These are phyloP conservation scores for Diplodus puntazzo DNA, from an alignment of 2,797 vertebrate species.

Conservation along the genomic window DNA sequence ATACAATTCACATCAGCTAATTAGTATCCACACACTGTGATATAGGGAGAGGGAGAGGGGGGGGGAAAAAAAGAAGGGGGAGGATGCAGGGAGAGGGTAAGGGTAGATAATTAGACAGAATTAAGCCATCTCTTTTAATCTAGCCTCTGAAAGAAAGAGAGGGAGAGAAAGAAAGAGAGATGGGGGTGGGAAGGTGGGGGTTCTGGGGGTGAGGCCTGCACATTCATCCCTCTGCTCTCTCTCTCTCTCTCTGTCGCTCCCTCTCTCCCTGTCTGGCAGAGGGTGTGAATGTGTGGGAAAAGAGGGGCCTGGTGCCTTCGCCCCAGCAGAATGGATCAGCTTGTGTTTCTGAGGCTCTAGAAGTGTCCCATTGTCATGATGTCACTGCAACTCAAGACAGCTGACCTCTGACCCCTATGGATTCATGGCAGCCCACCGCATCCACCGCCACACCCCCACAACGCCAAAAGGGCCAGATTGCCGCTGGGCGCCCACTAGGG, in stretches of 20 bases:
- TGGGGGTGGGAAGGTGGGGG: conserved; percentile 59
- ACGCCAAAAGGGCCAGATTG: conserved; percentile 87
- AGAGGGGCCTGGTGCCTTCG: conserved; percentile 93
- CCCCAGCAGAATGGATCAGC: conserved; percentile 92
- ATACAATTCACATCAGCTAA: conserved; percentile 83
- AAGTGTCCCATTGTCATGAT: conserved; percentile 99
- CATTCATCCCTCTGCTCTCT: conserved; percentile 80
- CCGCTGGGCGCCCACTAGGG: conserved; percentile 94
- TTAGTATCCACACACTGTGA: conserved; percentile 82
- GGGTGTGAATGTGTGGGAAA: conserved; percentile 95
- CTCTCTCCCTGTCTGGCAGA: conserved; percentile 77
- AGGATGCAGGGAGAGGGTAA: conserved; percentile 72
- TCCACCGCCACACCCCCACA: conserved; percentile 50
- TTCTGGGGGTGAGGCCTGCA: conserved; percentile 80
- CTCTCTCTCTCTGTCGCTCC: conserved; percentile 61
- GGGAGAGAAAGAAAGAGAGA: conserved; percentile 62
- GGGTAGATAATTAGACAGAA: conserved; percentile 87
- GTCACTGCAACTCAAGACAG: conserved; percentile 97
- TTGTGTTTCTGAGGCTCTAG: conserved; percentile 91
- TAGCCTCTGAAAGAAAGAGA: conserved; percentile 81
- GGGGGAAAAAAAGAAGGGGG: conserved; percentile 55
- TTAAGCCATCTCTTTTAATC: conserved; percentile 90
- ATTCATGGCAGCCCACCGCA: conserved; percentile 90
- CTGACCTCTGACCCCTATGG: conserved; percentile 97
- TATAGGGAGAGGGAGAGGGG: conserved; percentile 67